phyloP scores from a whole-genome alignment of 2,888 invertebrate genomes.

The Thecophora atra region DNA sequence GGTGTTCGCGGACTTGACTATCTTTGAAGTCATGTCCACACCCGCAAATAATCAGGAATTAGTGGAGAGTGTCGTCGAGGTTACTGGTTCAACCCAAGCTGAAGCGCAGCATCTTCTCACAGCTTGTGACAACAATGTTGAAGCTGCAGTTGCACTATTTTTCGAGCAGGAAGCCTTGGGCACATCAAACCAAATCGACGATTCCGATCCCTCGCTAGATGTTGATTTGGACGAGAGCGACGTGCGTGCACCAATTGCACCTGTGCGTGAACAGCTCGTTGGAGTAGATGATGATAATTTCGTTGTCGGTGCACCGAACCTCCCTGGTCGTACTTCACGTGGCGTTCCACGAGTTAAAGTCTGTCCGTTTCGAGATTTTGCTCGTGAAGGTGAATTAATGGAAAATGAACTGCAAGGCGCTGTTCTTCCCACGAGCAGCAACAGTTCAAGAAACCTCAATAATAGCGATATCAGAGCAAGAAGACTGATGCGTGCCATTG shows the following conservation, averaged over 20 bases:
- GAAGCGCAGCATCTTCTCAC: constrained; percentile 58
- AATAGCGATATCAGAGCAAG: constrained; percentile 38
- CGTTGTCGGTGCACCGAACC: constrained; percentile 49
- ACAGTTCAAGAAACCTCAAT: constrained; percentile 27
- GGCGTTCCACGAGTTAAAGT: constrained; percentile 58
- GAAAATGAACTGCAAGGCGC: constrained; percentile 59
- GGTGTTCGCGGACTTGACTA: not conserved
- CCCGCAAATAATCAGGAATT: constrained; percentile 45
- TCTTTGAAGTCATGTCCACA: constrained; percentile 41
- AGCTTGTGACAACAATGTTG: constrained; percentile 61
- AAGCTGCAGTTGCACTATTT: constrained; percentile 60
- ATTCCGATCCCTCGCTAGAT: constrained; percentile 42
- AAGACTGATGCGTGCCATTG: constrained; percentile 51
- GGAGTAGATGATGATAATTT: constrained; percentile 65
- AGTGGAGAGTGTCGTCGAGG: constrained; percentile 59
- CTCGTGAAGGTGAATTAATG: constrained; percentile 62
- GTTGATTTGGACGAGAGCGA: constrained; percentile 50
- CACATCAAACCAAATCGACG: constrained; percentile 37
- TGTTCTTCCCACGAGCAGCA: constrained; percentile 43
- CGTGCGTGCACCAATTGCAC: constrained; percentile 64
- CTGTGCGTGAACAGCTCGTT: constrained; percentile 62
- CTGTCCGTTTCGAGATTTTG: constrained; percentile 64
- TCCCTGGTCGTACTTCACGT: constrained; percentile 51
- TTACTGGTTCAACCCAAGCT: constrained; percentile 57
- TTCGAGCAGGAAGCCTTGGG: constrained; percentile 55